Evolutionary conservation across 92 coral and sea anemone species (phyloP).

Genomic region (Umimayanthus kanabou): DNA sequence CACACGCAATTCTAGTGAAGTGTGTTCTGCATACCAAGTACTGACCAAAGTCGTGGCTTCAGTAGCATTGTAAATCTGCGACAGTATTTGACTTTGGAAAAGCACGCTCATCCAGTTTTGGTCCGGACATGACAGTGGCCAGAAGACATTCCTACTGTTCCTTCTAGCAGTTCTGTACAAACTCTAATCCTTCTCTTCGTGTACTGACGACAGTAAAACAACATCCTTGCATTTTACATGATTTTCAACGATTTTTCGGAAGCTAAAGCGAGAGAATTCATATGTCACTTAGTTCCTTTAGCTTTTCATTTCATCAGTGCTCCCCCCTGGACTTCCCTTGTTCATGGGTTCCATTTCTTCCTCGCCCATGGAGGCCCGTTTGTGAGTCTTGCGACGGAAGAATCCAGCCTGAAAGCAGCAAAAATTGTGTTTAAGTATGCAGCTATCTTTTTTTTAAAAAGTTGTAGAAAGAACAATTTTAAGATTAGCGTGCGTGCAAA

Average conservation of each 20-base stretch:
- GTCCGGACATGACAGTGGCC: background rate
- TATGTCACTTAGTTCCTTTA: background rate
- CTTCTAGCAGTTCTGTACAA: background rate
- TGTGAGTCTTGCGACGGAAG: slow-evolving; percentile 77
- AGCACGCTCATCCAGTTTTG: background rate
- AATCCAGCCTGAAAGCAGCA: slow-evolving; percentile 71
- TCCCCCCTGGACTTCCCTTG: background rate
- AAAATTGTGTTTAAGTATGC: background rate
- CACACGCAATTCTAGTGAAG: background rate
- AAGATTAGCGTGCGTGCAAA: background rate
- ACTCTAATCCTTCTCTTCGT: background rate
- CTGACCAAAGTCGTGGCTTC: background rate
- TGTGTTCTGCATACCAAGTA: background rate
- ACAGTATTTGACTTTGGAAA: background rate
- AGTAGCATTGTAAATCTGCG: background rate
- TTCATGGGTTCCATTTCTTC: slow-evolving; percentile 59
- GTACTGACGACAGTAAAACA: background rate
- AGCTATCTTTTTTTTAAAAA: background rate
- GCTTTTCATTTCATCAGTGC: background rate
- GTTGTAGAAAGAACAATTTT: background rate
- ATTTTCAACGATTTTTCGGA: background rate
- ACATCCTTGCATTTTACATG: background rate
- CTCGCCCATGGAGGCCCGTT: slow-evolving; percentile 70
- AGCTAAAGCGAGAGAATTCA: background rate
- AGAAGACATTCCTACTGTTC: background rate